Base-by-base conservation (phyloP, 2,113 vertebrate genomes). In the Amia ocellicauda region DNA sequence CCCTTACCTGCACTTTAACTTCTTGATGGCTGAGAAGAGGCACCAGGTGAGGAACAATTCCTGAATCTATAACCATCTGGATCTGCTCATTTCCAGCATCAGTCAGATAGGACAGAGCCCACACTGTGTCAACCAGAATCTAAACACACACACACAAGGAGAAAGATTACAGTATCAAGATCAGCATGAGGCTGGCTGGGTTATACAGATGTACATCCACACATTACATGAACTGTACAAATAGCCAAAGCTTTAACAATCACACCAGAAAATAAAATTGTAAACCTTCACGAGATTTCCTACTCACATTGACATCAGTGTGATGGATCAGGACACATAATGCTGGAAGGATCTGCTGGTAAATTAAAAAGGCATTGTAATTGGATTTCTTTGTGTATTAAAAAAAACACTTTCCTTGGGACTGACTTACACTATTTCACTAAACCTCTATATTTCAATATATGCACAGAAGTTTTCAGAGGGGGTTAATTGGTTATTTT, bases 31-130 rank as follows among this genome's bases (percentile, higher is more conserved):
- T 97, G 76, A 99, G 94, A 58, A 99, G 92, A 70, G 97, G 97
- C 56, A 99, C 97, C 89, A 99, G 83, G 74, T 98, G 91, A 66
- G 93, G 95, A 68, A 99, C 97, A 47, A 99, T 98, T 43, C 93
- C 93, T 0, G 96, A 99, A 72, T 99, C 97, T 60, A 99, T 99
- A 69, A 99, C 97, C 97, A 99, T 99, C 81, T 99, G 97, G 85
- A 99, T 99, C 83, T 99, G 96, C 78, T 99, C 97, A 9, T 99
- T 99, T 61, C 97, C 97, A 66, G 96, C 96, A 64, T 99, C 97
- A 0, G 97, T 99, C 74, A 99, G 89, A 72, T 99, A 99, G 23
- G 97, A 99, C 60, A 99, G 91, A 0, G 97, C 97, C 97, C 97
- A 99, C 60, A 99, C 96, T 0, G 97, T 99, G 82, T 99, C 97